These are phyloP conservation scores for Lingula anatina DNA, from an alignment of 2,888 invertebrate species.

Conservation along the genomic window DNA sequence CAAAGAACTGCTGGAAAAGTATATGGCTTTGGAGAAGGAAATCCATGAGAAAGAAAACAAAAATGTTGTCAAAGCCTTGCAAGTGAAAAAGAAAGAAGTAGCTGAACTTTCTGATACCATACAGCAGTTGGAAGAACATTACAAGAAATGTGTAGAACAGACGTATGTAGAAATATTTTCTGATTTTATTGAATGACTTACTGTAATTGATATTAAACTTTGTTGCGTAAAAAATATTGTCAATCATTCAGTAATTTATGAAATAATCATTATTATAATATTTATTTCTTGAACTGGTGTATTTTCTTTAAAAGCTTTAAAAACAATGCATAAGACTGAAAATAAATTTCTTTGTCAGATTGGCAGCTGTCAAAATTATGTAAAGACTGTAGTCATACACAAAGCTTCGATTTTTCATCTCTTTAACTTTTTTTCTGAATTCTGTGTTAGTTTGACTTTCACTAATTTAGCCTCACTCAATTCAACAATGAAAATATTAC, in stretches of 20 bases:
- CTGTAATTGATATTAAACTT: too few species aligned
- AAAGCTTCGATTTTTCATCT: too few species aligned
- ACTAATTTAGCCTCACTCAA: too few species aligned
- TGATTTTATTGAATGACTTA: background rate
- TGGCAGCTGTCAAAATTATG: too few species aligned
- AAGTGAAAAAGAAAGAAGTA: constrained; percentile 42
- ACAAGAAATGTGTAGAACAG: constrained; percentile 43
- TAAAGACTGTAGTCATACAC: too few species aligned
- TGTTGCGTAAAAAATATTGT: too few species aligned
- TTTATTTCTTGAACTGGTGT: background rate
- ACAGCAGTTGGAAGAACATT: constrained; percentile 42
- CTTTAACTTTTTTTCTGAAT: too few species aligned
- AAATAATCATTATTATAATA: background rate
- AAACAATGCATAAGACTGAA: too few species aligned
- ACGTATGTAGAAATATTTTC: constrained; percentile 28
- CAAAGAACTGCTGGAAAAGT: constrained; percentile 37
- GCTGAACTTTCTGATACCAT: constrained; percentile 40
- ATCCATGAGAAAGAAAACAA: constrained; percentile 42
- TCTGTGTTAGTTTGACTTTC: too few species aligned
- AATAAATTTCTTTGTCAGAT: too few species aligned
- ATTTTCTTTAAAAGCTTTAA: too few species aligned
- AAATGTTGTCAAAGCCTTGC: constrained; percentile 46
- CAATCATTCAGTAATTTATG: too few species aligned
- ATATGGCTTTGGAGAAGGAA: constrained; percentile 50
- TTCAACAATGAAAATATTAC: constrained; percentile 2